Evolutionary conservation across 2,113 vertebrate species (phyloP).

Genomic region (Anarrhichthys ocellatus): DNA sequence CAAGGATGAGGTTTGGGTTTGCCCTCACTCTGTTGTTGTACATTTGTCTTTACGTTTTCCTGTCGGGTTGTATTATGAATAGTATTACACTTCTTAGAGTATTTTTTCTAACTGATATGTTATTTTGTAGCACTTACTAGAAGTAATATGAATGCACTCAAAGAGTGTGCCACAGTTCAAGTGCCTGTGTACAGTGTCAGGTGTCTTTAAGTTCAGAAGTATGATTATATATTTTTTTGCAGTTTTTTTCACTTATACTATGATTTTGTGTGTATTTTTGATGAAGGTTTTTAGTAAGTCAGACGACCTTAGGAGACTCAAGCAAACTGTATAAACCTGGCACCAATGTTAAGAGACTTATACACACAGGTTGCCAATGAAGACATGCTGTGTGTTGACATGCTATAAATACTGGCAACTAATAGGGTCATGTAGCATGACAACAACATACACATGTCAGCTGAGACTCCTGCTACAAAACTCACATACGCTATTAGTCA

Average conservation of each 20-base stretch:
- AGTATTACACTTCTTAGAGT: conserved; percentile 74
- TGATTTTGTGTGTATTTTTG: conserved; percentile 38
- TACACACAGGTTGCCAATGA: conserved; percentile 47
- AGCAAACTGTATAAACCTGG: conserved; percentile 64
- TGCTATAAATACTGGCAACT: conserved; percentile 53
- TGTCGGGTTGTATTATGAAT: conserved; percentile 63
- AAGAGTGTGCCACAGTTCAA: conserved; percentile 81
- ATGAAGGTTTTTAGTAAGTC: conserved; percentile 64
- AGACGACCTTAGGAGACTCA: conserved; percentile 55
- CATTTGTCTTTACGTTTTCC: conserved; percentile 50
- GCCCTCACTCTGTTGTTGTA: conserved; percentile 37
- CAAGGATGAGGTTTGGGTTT: conserved; percentile 44
- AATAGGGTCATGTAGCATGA: conserved; percentile 64
- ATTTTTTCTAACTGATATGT: conserved; percentile 78
- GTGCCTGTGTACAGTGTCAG: conserved; percentile 84
- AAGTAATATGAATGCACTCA: conserved; percentile 79
- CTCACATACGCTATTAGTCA: conserved; percentile 47
- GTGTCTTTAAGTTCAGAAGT: conserved; percentile 68
- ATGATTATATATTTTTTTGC: conserved; percentile 37
- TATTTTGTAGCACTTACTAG: conserved; percentile 84
- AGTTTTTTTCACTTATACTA: conserved; percentile 45
- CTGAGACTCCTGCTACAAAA: conserved; percentile 49
- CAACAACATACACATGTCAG: conserved; percentile 46
- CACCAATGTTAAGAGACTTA: conserved; percentile 48
- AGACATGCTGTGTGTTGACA: conserved; percentile 63